Evolutionary conservation across 2,113 vertebrate species (phyloP).

Genomic region (Oncorhynchus gorbuscha): DNA sequence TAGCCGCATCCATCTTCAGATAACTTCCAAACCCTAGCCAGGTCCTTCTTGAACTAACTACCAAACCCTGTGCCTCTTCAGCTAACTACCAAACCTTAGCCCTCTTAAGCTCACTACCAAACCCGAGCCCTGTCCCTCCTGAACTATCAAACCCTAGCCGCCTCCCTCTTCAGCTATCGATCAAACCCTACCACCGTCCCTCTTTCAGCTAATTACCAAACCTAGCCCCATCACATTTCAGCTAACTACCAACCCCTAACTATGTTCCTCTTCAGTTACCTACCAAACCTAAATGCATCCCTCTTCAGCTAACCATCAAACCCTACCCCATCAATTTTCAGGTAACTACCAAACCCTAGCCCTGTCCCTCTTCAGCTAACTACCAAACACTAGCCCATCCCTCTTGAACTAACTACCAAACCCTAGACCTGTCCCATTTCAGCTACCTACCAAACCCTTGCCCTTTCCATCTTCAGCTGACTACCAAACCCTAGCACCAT

Average conservation of each 20-base stretch:
- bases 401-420: neutral
- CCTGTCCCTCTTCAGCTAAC: too few relatives aligned
- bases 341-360: too few relatives aligned
- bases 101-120: rapidly evolving
- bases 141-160: too few relatives aligned
- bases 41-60: slow-evolving; percentile 18
- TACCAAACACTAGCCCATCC: too few relatives aligned
- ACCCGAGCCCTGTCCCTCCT: slow-evolving; percentile 27
- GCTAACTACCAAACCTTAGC: too few relatives aligned
- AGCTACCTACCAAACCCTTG: neutral
- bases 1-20: rapidly evolving
- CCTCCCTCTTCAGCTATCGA: rapidly evolving
- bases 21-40: neutral
- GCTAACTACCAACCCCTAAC: too few relatives aligned
- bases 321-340: too few relatives aligned
- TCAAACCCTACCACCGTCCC: rapidly evolving
- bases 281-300: too few relatives aligned
- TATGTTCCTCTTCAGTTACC: too few relatives aligned
- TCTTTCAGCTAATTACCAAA: neutral
- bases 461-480: neutral
- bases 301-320: too few relatives aligned
- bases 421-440: neutral
- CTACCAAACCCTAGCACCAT: too few relatives aligned
- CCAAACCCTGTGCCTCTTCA: too few relatives aligned
- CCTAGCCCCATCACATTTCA: slow-evolving; percentile 32